phyloP scores from a whole-genome alignment of 2,888 invertebrate genomes.

The Vandiemenella viatica region DNA sequence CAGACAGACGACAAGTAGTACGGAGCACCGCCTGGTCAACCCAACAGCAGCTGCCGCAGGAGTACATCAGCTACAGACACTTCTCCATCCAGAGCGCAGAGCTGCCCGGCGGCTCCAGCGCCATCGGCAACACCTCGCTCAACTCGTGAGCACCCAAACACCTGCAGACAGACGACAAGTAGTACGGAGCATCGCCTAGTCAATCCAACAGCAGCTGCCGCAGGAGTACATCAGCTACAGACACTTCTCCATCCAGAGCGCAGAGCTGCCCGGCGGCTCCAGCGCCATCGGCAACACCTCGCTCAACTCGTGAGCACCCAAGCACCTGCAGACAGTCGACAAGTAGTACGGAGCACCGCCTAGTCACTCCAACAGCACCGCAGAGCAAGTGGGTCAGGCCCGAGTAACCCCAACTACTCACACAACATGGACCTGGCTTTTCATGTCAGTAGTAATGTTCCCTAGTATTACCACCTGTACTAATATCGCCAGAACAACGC shows the following conservation, averaged over 20 bases:
- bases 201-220: slow-evolving; percentile 29
- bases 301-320: slow-evolving; percentile 10
- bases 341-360: slow-evolving; percentile 30
- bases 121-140: slow-evolving; percentile 13
- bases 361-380: slow-evolving; percentile 4
- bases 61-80: slow-evolving; percentile 65
- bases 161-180: no score
- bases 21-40: slow-evolving; percentile 11
- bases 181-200: slow-evolving; percentile 28
- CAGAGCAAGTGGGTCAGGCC: no score
- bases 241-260: slow-evolving; percentile 51
- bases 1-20: no score
- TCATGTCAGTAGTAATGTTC: no score
- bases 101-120: slow-evolving; percentile 6
- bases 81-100: slow-evolving; percentile 47
- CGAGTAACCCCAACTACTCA: no score
- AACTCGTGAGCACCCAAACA: slow-evolving; percentile 7
- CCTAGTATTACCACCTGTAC: no score
- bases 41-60: slow-evolving; percentile 40
- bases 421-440: no score
- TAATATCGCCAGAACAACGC: no score
- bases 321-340: not conserved
- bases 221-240: slow-evolving; percentile 71
- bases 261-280: slow-evolving; percentile 8
- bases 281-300: slow-evolving; percentile 13